phyloP scores from a whole-genome alignment of 2,797 vertebrate genomes.

The Sparus aurata region DNA sequence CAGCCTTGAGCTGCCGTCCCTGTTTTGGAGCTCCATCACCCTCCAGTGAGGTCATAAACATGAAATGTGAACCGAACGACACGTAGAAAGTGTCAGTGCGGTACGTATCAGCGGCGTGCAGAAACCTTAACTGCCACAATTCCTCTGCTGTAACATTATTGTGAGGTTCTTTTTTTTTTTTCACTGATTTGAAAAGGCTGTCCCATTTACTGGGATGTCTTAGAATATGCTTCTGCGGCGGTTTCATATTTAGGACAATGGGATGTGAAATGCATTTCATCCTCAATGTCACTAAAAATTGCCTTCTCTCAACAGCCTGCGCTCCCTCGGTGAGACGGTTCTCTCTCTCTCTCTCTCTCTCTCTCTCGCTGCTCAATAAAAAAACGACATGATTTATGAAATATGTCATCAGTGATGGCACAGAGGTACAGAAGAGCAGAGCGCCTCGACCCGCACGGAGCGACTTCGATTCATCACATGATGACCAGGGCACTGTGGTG shows the following conservation, averaged over 20 bases:
- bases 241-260: constrained; percentile 43
- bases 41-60: no score
- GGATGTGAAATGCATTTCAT: constrained; percentile 54
- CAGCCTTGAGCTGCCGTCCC: no score
- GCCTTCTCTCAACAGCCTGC: constrained; percentile 19
- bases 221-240: constrained; percentile 1
- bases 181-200: not conserved
- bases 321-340: constrained; percentile 38
- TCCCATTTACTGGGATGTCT: constrained; percentile 4
- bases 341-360: not conserved
- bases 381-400: constrained; percentile 70
- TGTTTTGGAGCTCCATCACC: no score
- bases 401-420: constrained; percentile 61
- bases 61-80: no score
- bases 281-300: constrained; percentile 48
- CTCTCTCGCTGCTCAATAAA: constrained; percentile 38
- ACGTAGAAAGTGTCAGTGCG: no score
- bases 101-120: no score
- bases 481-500: constrained; percentile 31
- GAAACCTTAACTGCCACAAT: no score
- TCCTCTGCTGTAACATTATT: not conserved
- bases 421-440: constrained; percentile 56
- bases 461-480: constrained; percentile 66
- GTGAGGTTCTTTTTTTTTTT: not conserved
- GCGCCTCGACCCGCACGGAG: constrained; percentile 37